These are phyloP conservation scores for Bradypus variegatus DNA, from an alignment of 2,797 vertebrate species.

Conservation along the genomic window DNA sequence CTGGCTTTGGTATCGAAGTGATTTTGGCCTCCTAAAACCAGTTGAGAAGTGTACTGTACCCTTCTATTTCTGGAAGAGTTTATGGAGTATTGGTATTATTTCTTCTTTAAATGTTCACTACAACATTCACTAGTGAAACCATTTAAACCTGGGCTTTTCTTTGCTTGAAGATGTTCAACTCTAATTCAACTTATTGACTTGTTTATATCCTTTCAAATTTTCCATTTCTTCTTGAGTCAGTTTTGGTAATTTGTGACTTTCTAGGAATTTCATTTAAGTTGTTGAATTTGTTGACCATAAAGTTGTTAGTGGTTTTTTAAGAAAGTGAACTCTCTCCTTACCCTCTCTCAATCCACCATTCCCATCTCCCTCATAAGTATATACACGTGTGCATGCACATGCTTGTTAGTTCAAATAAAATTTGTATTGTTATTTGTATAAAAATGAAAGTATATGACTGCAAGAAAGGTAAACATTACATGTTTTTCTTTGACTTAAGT, in stretches of 20 bases:
- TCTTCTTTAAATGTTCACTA: background rate
- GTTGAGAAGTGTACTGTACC: background rate
- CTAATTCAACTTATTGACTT: background rate
- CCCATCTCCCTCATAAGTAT: background rate
- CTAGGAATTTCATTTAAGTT: background rate
- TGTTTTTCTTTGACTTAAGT: background rate
- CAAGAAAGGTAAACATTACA: background rate
- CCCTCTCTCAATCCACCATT: background rate
- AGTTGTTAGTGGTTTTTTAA: background rate
- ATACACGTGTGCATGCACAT: background rate
- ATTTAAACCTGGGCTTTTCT: too few relatives aligned
- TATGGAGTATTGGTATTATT: background rate
- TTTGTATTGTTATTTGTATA: background rate
- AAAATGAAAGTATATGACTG: background rate
- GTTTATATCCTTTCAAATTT: background rate
- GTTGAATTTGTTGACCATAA: background rate
- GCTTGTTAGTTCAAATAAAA: background rate
- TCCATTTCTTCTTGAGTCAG: constrained; percentile 6
- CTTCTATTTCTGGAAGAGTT: background rate
- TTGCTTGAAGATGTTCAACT: background rate
- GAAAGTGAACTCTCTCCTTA: background rate
- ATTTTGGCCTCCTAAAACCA: background rate
- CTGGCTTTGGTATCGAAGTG: background rate
- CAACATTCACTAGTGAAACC: background rate
- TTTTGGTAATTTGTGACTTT: background rate